phyloP scores from a whole-genome alignment of 2,888 invertebrate genomes.

The Campaea margaritaria region DNA sequence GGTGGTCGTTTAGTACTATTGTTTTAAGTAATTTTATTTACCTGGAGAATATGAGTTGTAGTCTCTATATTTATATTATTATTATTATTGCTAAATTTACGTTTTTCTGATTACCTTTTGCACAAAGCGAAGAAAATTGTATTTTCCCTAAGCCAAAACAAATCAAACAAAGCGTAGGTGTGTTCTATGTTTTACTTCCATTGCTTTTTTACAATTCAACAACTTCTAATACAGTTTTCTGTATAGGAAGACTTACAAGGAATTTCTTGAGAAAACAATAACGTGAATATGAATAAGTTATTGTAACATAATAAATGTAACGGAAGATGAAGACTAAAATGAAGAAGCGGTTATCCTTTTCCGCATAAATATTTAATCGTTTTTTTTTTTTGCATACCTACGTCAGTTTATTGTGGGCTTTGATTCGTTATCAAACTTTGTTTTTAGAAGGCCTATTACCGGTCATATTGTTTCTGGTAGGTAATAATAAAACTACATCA shows the following conservation, averaged over 20 bases:
- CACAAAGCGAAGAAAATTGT: too few relatives aligned
- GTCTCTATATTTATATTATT: too few relatives aligned
- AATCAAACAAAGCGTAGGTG: conserved; percentile 1
- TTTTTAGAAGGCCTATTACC: too few relatives aligned
- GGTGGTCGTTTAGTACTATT: conserved; percentile 29
- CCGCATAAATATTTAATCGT: not conserved
- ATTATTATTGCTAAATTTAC: too few relatives aligned
- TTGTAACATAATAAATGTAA: conserved; percentile 12
- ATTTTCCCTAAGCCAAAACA: too few relatives aligned
- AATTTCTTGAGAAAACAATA: conserved; percentile 24
- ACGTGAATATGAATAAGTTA: conserved; percentile 29
- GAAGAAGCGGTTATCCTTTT: not conserved
- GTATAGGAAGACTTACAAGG: conserved; percentile 4
- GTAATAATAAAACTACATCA: too few relatives aligned
- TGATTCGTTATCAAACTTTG: too few relatives aligned
- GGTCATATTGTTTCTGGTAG: too few relatives aligned
- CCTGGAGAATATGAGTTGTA: not conserved
- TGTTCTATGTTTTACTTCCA: not conserved
- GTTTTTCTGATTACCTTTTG: too few relatives aligned
- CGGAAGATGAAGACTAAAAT: conserved; percentile 1
- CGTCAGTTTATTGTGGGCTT: not conserved
- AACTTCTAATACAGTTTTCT: conserved; percentile 14
- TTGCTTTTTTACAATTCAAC: conserved; percentile 5
- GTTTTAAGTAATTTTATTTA: conserved; percentile 10
- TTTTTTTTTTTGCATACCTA: too few relatives aligned